These are phyloP conservation scores for Drosophila takahashii DNA, from an alignment of 1,140 invertebrate genomes.

Conservation along the genomic window DNA sequence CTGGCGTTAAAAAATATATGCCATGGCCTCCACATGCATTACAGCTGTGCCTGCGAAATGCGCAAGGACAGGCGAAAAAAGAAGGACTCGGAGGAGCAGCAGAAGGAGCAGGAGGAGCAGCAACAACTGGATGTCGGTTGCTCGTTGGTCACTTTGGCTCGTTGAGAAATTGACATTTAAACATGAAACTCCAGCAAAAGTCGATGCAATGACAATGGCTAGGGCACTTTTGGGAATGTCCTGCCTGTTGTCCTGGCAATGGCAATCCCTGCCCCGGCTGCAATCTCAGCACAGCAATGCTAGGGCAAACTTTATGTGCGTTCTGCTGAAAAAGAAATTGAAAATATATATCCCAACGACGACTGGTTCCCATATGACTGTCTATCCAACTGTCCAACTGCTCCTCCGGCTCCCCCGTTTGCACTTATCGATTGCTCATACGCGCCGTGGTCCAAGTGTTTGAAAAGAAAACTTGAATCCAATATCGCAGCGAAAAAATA, in stretches of 20 bases:
- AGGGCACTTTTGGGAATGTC: slow-evolving; percentile 63
- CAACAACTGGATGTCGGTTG: slow-evolving; percentile 23
- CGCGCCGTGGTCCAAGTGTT: slow-evolving; percentile 52
- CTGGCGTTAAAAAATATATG: slow-evolving; percentile 55
- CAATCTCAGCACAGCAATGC: slow-evolving; percentile 74
- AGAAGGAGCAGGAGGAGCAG: background rate
- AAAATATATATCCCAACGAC: slow-evolving; percentile 66
- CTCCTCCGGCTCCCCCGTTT: slow-evolving; percentile 28
- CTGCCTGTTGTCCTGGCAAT: slow-evolving; percentile 43
- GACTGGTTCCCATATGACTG: slow-evolving; percentile 72
- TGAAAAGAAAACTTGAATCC: slow-evolving; percentile 65
- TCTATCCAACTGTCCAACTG: slow-evolving; percentile 68
- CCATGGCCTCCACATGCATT: slow-evolving; percentile 45
- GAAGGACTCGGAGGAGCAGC: background rate
- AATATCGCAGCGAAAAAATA: slow-evolving; percentile 63
- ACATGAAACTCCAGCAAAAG: slow-evolving; percentile 78
- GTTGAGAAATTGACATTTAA: slow-evolving; percentile 82
- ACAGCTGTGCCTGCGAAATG: slow-evolving; percentile 55
- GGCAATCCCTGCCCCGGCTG: slow-evolving; percentile 59
- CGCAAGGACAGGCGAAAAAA: slow-evolving; percentile 42
- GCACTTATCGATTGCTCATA: slow-evolving; percentile 80
- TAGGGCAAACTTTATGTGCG: slow-evolving; percentile 67
- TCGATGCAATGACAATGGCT: slow-evolving; percentile 69
- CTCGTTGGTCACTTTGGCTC: slow-evolving; percentile 73
- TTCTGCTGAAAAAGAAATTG: slow-evolving; percentile 78